Evolutionary conservation across 2,797 vertebrate species (phyloP), one percentile per base, ranked within the genome.

Genomic region (Helarctos malayanus): DNA sequence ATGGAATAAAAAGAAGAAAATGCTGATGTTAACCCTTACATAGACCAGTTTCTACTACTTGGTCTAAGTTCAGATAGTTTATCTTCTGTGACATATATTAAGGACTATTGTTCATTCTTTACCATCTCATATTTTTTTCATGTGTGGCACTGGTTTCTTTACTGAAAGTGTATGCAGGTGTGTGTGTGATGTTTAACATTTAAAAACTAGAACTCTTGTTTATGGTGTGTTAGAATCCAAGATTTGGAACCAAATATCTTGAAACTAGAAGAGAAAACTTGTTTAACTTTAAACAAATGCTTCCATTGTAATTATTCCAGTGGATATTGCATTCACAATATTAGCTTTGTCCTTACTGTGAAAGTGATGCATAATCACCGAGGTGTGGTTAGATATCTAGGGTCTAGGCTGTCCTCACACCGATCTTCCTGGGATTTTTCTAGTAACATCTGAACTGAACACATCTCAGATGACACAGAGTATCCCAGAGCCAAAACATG

Each of bases 1-100:
- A 49, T 61, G 65, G 13, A 94, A 75, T 35, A 84, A 78, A 79
- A 27, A 32, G 25, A 91, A 96, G 35, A 82, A 84, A 92, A 78
- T 89, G 19, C 63, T 69, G 18, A 1, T 45, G 4, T 80, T 94
- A 86, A 86, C 47, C n/a, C 63, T 91, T 57, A 79, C 10, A 5
- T 21, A 35, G 19, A 52, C 1, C 29, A 38, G 7, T 78, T 82
- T 92, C 71, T 85, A 69, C 29, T 38, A 54, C 27, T 56, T 59
- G 12, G 32, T 69, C 41, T 86, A 54, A 85, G 82, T 90, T 82
- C 57, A 59, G 38, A 29, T 25, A 3, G 4, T 80, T 76, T 93
- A 54, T 76, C 69, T 84, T 94, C 25, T 68, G 7, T 95, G 5
- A 63, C 4, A 13, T 65, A 38, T 32, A n/a, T 63, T 81, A 82